A percentile compares a stretch with the other conserved stretches of the same genome.
phyloP scores from a whole-genome alignment of 2,797 vertebrate genomes.

The Hippoglossus hippoglossus region DNA sequence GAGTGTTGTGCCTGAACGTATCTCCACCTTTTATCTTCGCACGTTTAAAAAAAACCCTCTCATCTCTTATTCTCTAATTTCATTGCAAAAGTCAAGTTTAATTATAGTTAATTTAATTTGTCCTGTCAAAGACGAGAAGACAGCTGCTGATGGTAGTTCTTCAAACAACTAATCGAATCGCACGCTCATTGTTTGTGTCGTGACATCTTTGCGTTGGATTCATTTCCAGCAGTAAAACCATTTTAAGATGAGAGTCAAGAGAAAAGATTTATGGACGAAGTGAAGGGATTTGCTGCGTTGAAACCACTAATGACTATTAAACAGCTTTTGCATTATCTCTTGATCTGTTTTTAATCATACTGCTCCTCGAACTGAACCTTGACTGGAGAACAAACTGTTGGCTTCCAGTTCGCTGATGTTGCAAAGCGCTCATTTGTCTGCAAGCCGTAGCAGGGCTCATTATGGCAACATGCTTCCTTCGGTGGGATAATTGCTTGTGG shows the following conservation, averaged over 20 bases:
- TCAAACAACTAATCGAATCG: neutral
- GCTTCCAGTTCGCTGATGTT: constrained; percentile 43
- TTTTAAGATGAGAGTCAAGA: neutral
- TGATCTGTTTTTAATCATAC: neutral
- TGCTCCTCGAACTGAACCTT: constrained; percentile 33
- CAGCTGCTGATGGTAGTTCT: no score
- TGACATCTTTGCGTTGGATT: neutral
- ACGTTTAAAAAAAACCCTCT: neutral
- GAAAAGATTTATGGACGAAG: neutral
- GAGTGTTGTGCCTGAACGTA: neutral
- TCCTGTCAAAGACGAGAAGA: neutral
- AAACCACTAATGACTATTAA: neutral
- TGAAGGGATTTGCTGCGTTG: neutral
- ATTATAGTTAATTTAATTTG: neutral
- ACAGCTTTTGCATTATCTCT: neutral
- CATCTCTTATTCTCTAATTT: neutral
- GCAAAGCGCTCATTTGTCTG: constrained; percentile 52
- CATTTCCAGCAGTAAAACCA: neutral
- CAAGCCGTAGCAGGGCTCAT: constrained; percentile 47
- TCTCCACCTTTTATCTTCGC: neutral
- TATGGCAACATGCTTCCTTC: constrained; percentile 34
- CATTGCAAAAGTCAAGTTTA: neutral
- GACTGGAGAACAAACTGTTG: constrained; percentile 32
- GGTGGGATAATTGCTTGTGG: constrained; percentile 50
- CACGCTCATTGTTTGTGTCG: neutral